Percentiles rank a stretch among this genome's conserved stretches.
phyloP scores from a whole-genome alignment of 2,113 vertebrate species.

The Perca flavescens region DNA sequence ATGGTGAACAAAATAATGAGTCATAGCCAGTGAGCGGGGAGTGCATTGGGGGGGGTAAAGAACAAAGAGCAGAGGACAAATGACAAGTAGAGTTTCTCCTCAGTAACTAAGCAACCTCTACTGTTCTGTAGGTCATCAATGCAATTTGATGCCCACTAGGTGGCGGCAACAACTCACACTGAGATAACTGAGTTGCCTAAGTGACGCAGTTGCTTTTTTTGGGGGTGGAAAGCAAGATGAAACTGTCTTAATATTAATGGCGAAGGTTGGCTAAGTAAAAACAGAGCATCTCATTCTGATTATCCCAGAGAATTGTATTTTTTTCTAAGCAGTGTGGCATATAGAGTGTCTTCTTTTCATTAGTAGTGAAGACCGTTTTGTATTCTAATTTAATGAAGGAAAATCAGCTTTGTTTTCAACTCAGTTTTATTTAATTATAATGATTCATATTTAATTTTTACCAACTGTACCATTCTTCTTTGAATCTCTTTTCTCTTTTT shows the following conservation, averaged over 20 bases:
- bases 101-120: conserved; percentile 52
- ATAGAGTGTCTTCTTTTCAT: not conserved
- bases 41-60: not conserved
- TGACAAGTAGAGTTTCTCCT: conserved; percentile 45
- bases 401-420: not conserved
- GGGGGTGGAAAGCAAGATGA: not conserved
- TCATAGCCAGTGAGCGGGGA: conserved; percentile 53
- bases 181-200: not conserved
- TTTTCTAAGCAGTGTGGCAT: not conserved
- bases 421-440: not conserved
- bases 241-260: not conserved
- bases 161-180: conserved; percentile 46
- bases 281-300: not conserved
- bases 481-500: not conserved
- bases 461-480: not conserved
- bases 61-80: conserved; percentile 51
- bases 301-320: not conserved
- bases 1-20: conserved; percentile 67
- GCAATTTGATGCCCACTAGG: conserved; percentile 47
- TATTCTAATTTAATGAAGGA: not conserved
- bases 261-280: not conserved
- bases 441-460: not conserved
- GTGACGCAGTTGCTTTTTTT: conserved; percentile 28
- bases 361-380: not conserved
- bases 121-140: conserved; percentile 26